A percentile compares a stretch with the other conserved stretches of the same genome.
These are phyloP conservation scores for Botia kubotai DNA, from an alignment of 2,797 vertebrate genomes.

Conservation along the genomic window DNA sequence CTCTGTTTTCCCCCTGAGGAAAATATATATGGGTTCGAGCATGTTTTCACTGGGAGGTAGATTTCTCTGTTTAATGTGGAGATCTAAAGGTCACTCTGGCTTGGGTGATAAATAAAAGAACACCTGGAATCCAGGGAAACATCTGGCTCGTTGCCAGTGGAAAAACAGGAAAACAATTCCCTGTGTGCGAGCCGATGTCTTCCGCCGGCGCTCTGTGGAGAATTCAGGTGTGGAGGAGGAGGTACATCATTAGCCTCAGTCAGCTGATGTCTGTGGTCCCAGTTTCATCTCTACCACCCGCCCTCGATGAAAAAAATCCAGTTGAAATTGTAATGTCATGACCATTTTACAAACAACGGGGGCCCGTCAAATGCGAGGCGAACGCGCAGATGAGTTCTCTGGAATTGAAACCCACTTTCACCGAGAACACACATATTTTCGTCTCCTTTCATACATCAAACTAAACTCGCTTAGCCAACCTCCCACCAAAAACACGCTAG, in stretches of 20 bases:
- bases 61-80: slow-evolving; percentile 40
- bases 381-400: neutral
- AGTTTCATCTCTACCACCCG: slow-evolving; percentile 1
- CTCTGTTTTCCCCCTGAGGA: neutral
- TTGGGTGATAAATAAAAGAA: slow-evolving; percentile 57
- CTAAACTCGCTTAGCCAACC: neutral
- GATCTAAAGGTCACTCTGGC: slow-evolving; percentile 55
- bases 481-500: neutral
- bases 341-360: slow-evolving; percentile 32
- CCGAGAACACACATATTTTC: neutral
- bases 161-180: slow-evolving; percentile 43
- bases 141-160: slow-evolving; percentile 46
- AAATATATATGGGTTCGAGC: neutral
- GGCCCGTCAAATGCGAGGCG: slow-evolving; percentile 5
- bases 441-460: slow-evolving; percentile 5
- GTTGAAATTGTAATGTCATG: neutral
- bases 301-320: slow-evolving; percentile 5
- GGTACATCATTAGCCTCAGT: slow-evolving; percentile 45
- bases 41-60: slow-evolving; percentile 42
- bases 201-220: slow-evolving; percentile 27
- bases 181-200: slow-evolving; percentile 20
- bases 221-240: slow-evolving; percentile 28
- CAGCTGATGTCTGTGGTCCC: slow-evolving; percentile 33
- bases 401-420: slow-evolving; percentile 4
- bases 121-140: slow-evolving; percentile 40